phyloP scores from a whole-genome alignment of 2,888 invertebrate species.

The Tubulanus polymorphus region DNA sequence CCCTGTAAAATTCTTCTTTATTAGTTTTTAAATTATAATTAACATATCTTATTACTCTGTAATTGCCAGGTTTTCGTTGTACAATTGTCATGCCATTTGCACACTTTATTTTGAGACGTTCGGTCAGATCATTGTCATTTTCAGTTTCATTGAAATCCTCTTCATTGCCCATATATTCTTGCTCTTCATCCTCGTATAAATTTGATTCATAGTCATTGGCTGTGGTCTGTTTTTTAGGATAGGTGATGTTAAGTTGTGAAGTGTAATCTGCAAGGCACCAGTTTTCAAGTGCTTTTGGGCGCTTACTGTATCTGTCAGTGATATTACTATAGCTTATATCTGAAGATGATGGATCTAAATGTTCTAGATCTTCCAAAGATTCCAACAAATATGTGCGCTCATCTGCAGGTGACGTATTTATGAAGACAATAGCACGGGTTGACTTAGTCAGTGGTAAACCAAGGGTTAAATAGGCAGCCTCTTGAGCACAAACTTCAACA shows the following conservation, averaged over 20 bases:
- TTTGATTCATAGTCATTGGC: too few species aligned
- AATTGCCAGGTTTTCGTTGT: constrained; percentile 6
- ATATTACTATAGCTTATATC: constrained; percentile 16
- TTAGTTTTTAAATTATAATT: constrained; percentile 24
- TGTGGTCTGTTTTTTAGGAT: too few species aligned
- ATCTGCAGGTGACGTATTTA: constrained; percentile 16
- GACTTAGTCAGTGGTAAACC: constrained; percentile 20
- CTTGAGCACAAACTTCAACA: constrained; percentile 23
- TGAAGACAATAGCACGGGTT: constrained; percentile 16
- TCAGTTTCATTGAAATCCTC: too few species aligned
- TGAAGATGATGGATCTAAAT: constrained; percentile 13
- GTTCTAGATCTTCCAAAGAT: constrained; percentile 6
- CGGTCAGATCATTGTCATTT: constrained; percentile 5
- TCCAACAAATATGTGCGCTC: constrained; percentile 18
- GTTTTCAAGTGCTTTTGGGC: constrained; percentile 12
- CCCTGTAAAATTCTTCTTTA: constrained; percentile 28
- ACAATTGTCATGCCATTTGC: constrained; percentile 11
- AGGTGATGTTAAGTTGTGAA: constrained; percentile 10
- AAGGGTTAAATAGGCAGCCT: constrained; percentile 21
- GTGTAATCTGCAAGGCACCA: constrained; percentile 19
- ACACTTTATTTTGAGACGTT: not conserved
- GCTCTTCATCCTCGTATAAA: constrained; percentile 10
- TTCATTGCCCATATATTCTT: constrained; percentile 5
- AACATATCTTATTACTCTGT: constrained; percentile 20
- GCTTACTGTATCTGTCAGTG: constrained; percentile 16